Conservation (phyloP, 2,797 vertebrate genomes). For the Sebastes trivittatus region DNA sequence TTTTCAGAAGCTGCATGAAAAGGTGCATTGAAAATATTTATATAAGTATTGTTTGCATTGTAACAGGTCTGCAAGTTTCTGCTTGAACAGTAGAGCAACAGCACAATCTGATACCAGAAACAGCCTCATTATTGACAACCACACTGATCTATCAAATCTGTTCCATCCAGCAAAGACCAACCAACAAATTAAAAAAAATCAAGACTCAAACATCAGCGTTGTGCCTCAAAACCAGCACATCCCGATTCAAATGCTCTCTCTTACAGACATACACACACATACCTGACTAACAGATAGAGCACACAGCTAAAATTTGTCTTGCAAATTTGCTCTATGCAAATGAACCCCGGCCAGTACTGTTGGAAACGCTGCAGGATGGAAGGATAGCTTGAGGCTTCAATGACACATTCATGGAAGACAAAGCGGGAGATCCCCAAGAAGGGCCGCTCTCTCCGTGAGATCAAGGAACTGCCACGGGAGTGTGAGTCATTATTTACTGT, state of each 20-base stretch:
- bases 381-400: conserved; percentile 36
- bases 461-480: not conserved
- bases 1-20: not conserved
- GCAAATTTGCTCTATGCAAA: conserved; percentile 94
- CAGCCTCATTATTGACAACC: not conserved
- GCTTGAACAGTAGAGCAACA: not conserved
- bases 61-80: not conserved
- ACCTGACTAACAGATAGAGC: conserved; percentile 27
- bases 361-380: conserved; percentile 41
- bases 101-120: not conserved
- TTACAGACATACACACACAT: not conserved
- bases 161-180: conserved; percentile 1
- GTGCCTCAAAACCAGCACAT: conserved; percentile 1
- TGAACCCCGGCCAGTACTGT: conserved; percentile 32
- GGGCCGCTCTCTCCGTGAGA: not conserved
- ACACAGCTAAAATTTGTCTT: conserved; percentile 86
- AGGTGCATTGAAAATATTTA: not conserved
- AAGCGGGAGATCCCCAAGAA: conserved; percentile 24
- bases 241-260: not conserved
- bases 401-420: conserved; percentile 22
- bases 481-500: conserved; percentile 17
- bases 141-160: conserved; percentile 12
- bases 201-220: conserved; percentile 12
- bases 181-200: conserved; percentile 27
- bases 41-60: not conserved